Percentiles rank a stretch among this genome's conserved stretches.
Conservation (phyloP, 2,797 vertebrate genomes). For the Cryptoblepharus egeriae region DNA sequence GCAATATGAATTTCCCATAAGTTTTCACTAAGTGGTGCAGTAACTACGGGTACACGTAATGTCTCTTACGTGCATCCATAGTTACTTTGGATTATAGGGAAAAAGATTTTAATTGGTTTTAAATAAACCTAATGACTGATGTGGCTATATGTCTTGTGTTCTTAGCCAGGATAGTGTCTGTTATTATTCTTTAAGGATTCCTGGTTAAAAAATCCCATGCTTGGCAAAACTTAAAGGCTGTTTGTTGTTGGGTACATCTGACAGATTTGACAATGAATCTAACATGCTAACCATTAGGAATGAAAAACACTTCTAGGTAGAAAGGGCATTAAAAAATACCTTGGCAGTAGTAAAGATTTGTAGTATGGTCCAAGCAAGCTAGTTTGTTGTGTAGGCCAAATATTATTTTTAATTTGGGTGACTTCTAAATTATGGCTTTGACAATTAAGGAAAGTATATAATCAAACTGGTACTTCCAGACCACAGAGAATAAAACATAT, state of each 20-base stretch:
- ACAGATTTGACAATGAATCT: slow-evolving; percentile 60
- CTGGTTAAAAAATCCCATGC: slow-evolving; percentile 47
- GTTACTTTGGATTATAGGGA: too few relatives aligned
- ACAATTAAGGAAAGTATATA: not conserved
- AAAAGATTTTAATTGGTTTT: slow-evolving; percentile 33
- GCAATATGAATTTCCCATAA: too few relatives aligned
- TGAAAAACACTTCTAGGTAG: slow-evolving; percentile 25
- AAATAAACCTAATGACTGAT: slow-evolving; percentile 7
- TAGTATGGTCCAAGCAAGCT: not conserved
- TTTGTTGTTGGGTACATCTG: slow-evolving; percentile 49
- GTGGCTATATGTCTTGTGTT: slow-evolving; percentile 18
- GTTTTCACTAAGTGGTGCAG: too few relatives aligned
- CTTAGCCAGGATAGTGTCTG: slow-evolving; percentile 38
- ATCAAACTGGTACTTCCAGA: not conserved
- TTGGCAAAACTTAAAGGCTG: slow-evolving; percentile 39
- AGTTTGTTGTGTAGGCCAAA: not conserved
- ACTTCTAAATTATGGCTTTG: not conserved
- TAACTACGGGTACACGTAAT: too few relatives aligned
- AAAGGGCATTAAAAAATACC: slow-evolving; percentile 2
- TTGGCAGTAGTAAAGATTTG: not conserved
- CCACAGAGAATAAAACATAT: not conserved
- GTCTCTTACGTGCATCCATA: too few relatives aligned
- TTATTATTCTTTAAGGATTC: slow-evolving; percentile 44
- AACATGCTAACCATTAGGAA: slow-evolving; percentile 44
- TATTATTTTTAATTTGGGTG: not conserved